Evolutionary conservation across 64 coral and sea anemone genomes (phyloP), one percentile per base, ranked within the genome.

Genomic region (Pocillopora verrucosa): DNA sequence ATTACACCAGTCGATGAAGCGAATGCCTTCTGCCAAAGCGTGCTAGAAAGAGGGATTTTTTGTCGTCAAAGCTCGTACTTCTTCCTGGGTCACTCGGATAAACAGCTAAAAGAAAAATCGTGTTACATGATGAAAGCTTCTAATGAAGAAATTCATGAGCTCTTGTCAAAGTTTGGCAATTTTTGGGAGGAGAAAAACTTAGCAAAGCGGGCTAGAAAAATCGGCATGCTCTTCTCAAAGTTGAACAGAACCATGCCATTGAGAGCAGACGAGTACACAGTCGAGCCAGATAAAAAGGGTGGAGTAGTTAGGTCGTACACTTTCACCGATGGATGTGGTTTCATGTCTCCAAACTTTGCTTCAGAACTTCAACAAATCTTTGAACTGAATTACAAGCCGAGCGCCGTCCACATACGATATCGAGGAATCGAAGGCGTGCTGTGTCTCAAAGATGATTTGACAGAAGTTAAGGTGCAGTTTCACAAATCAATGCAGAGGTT

Each of bases 281-380:
- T 84, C 0, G 86, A 89, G 9, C 34, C 56, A 25, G 94, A 93
- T 37, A 60, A 89, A 20, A 88, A 82, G 13, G 60, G 93, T 91
- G 37, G 89, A 91, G 57, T 94, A 59, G 82, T 87, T 16, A 58
- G 35, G 69, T 11, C 34, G 16, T 63, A 93, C 30, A 91, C 22
- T 30, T 93, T 91, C 56, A 96, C 88, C 2, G 67, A 85, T 74
- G 95, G 91, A n/a, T 97, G 78, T 87, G 91, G 95, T 22, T 80
- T 96, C 34, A 96, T 96, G 95, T 96, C 91, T 38, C 34, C 65
- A 20, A 20, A 65, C 34, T 93, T 96, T 56, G 72, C 83, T 6
- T 10, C 85, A 3, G 68, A 88, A 34, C 58, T 96, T 56, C 65
- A 45, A 9, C 5, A 6, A 87, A 83, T 35, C 80, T 75, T 58